Evolutionary conservation across 2,888 invertebrate genomes (phyloP), one percentile per base, ranked within the genome.

Genomic region (Pseudococcus viburni): DNA sequence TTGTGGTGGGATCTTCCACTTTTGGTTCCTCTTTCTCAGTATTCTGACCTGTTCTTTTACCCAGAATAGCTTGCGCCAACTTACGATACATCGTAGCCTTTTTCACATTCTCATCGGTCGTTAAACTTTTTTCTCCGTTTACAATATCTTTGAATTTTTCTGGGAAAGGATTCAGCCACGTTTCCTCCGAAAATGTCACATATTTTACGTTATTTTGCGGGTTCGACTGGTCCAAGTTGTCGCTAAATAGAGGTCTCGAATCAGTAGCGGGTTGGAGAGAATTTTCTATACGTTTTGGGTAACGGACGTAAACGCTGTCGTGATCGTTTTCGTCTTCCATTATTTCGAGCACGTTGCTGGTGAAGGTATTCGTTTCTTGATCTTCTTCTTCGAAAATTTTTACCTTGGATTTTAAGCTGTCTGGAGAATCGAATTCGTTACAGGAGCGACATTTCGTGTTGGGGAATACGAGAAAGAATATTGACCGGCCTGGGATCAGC

Each of bases 391-490:
- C 85, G 12, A 68, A n/a, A 26, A 86, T 12, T 22, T 77, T 89
- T 17, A 17, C 68, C 42, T 88, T 85, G 12, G 46, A 55, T 88
- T 89, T 89, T n/a, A 48, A 83, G 42, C 59, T 55, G 7, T 88
- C 89, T 42, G 84, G 64, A 0, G 12, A n/a, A 33, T 88, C 88
- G 55, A 85, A 85, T 0, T 85, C 51, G 26, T 84, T 88, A 83
- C 91, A 91, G n/a, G 89, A 89, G 59, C 89, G 89, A 12, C 89
- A 88, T 89, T 89, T 90, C 48, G 88, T 89, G 8, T 90, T 90
- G 5, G 91, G 91, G 19, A 90, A 86, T 26, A 91, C 90, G 17
- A 91, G 59, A 87, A 90, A 91, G 88, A 90, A 91, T 33, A 90
- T 90, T 55, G 90, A 90, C 19, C 89, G 89, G 12, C 89, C 88